Evolutionary conservation across 2,797 vertebrate species (phyloP), one percentile per base, ranked within the genome.

Genomic region (Sebastes diaconus): DNA sequence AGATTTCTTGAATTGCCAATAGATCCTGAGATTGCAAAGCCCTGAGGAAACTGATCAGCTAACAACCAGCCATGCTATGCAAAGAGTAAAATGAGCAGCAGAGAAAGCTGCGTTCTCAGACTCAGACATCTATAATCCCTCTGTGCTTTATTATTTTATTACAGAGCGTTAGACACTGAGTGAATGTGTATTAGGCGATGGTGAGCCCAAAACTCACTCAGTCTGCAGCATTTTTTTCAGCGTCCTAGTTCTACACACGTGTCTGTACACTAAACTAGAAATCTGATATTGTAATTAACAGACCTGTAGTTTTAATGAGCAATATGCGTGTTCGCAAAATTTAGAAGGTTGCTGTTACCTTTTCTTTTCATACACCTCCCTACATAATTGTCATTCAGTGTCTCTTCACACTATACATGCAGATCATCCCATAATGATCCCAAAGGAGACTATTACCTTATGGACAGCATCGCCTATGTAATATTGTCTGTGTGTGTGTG

Each of bases 81-180:
- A 29, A 52, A 30, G 34, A 78, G 54, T 29, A 29, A 58, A 75
- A 73, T 25, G 66, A 73, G 57, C 60, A 77, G 69, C 60, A 73
- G 68, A 64, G 58, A 68, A 60, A 66, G 61, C 16, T 6, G 4
- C 10, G 27, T 34, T 69, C 75, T 83, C 50, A 79, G 80, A 80
- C 72, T 80, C 81, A 77, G 52, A 68, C 67, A 57, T 83, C 34
- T 83, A 30, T 69, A 71, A 81, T 75, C 64, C 74, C 63, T 61
- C 32, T 68, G 65, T 34, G 61, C 46, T 79, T 72, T 55, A 76
- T 81, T 66, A 78, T 80, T 79, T 81, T 46, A 79, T 61, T 64
- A 63, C 76, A 77, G 82, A 16, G 54, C 54, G 65, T 68, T 70
- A 59, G 59, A 82, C 39, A 58, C 69, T 77, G 18, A 82, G 70